Conservation (phyloP, 1,140 invertebrate genomes). For the Sminthurinus signatus region DNA sequence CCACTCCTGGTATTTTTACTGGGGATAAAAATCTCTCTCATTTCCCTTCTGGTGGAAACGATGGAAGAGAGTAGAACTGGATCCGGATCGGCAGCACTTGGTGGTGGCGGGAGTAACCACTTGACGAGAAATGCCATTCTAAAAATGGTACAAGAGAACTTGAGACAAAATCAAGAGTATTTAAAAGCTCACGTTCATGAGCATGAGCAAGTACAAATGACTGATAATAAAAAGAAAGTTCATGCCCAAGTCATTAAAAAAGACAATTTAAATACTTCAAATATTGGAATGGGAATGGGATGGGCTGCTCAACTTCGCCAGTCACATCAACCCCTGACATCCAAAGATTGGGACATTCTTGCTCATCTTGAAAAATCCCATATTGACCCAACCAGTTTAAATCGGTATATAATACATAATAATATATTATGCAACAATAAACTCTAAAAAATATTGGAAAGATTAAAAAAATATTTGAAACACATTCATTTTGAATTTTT, state of each 20-base stretch:
- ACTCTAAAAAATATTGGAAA: neutral
- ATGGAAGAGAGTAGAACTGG: conserved; percentile 10
- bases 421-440: neutral
- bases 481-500: neutral
- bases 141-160: neutral
- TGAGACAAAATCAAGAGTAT: neutral
- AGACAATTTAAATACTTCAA: neutral
- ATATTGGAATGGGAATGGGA: neutral
- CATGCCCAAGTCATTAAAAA: neutral
- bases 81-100: neutral
- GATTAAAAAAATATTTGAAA: neutral
- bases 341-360: conserved; percentile 1
- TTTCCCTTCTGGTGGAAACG: conserved; percentile 19
- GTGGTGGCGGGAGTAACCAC: neutral
- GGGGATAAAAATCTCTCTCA: conserved; percentile 32
- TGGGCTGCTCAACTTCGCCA: neutral
- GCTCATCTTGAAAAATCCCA: conserved; percentile 13
- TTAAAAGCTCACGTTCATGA: too few relatives aligned
- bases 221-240: neutral
- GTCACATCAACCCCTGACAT: neutral
- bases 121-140: neutral
- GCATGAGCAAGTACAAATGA: too few relatives aligned
- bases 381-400: conserved; percentile 5
- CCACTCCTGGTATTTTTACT: conserved; percentile 32
- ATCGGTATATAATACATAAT: conserved; percentile 12